Base-by-base conservation (phyloP, 2,113 vertebrate genomes). In the Amphiprion percula region DNA sequence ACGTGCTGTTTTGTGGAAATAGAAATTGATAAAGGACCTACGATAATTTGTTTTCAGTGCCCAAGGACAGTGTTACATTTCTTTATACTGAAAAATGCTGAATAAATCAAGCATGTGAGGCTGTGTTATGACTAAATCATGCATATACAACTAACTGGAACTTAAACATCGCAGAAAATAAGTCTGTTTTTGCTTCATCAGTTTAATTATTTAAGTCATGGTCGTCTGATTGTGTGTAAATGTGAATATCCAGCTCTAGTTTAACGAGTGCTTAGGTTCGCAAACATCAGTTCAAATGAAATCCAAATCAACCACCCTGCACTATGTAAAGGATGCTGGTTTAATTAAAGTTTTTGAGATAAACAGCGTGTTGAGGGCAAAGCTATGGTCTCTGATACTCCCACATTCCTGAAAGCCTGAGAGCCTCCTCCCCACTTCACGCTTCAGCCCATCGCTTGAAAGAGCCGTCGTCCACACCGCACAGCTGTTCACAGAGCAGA, bases 361-460 rank as follows among this genome's bases (percentile, higher is more conserved):
- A 66, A 74, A 62, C 72, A 73, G 15, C 1, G 8, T 54, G 46
- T n/a, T 26, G 66, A 47, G 21, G 10, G 69, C 1, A 4, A 37
- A 61, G 56, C 67, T 68, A 47, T 60, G 47, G 17, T 46, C 47
- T 75, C 39, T 72, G 50, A 62, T 61, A 61, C 71, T 77, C 54
- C 62, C 28, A 72, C 90, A 92, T 91, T 92, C 92, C 92, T 88
- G 69, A 71, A 59, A 8, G 16, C 24, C 28, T 55, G 64, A 71
- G 47, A 84, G 58, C 33, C 80, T 60, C 84, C 68, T 49, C 68
- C 68, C 50, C 5, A 14, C 70, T 89, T 93, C 81, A 91, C 67
- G 81, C 84, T 90, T 76, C 78, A 90, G 62, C 65, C 80, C 44
- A 84, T 72, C 6, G 11, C 77, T 84, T 91, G 68, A 91, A 90